phyloP scores from a whole-genome alignment of 2,113 vertebrate genomes.

The Ceyx margarethae region DNA sequence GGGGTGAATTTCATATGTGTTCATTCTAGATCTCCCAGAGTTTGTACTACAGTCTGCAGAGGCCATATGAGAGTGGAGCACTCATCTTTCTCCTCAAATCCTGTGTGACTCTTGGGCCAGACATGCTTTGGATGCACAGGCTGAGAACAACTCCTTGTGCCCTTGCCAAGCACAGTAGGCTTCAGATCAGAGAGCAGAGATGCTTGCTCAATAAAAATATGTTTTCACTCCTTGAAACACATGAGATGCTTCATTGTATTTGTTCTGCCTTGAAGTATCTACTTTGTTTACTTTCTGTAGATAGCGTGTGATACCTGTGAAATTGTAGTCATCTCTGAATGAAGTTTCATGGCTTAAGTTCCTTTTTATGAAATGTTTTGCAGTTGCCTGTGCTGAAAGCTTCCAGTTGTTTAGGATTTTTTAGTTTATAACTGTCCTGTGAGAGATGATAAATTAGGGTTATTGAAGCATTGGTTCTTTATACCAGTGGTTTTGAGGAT shows the following conservation, averaged over 20 bases:
- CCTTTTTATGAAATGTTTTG: background rate
- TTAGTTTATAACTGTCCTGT: background rate
- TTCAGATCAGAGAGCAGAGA: background rate
- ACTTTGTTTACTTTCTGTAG: background rate
- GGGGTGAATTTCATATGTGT: background rate
- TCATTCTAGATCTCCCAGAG: background rate
- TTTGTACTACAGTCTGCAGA: background rate
- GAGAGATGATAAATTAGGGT: background rate
- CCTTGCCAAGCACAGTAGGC: background rate
- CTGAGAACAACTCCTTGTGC: background rate
- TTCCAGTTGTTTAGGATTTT: background rate
- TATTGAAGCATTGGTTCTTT: background rate
- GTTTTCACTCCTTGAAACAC: background rate
- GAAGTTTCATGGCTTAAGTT: background rate
- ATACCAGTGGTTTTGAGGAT: background rate
- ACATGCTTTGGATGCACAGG: accelerated
- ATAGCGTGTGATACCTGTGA: background rate
- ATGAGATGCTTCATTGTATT: background rate
- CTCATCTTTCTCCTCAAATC: background rate
- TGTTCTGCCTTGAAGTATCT: background rate
- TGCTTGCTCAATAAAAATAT: background rate
- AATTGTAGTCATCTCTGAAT: background rate
- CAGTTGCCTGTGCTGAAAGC: background rate
- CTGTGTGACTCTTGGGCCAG: background rate
- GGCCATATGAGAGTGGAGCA: background rate